Evolutionary conservation across 64 coral and sea anemone genomes (phyloP), one percentile per base, ranked within the genome.

Genomic region (Actinia equina): DNA sequence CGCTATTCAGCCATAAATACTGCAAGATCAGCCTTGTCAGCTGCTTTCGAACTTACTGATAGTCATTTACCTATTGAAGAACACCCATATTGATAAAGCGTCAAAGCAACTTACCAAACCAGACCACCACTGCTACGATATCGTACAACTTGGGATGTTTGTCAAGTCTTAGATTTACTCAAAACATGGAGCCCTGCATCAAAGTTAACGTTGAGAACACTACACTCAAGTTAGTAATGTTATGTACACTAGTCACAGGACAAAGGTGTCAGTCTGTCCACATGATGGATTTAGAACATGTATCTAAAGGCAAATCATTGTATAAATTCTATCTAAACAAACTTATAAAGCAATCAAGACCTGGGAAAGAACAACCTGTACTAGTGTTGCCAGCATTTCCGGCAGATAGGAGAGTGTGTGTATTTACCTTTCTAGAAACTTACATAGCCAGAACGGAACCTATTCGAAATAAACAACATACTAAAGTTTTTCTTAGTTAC

Each of bases 251-350:
- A 55, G 88, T 89, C 25, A 89, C 44, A 82, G 86, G 80, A 46
- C 78, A 93, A 74, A 69, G 91, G 84, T 71, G 91, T n/a, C 91
- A 93, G n/a, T 88, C 91, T 55, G 80, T 93, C 20, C 86, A 93
- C 86, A 82, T 88, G 62, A 82, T 93, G 64, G 67, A 88, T 44
- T 22, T 88, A 19, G 44, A 84, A 77, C 22, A 88, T 81, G 70
- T 93, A 51, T 26, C 57, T 3, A 70, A 87, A 88, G 77, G 86
- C 6, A 71, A 86, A 26, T 80, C 85, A 12, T 65, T 54, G 44
- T 93, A 87, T 44, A 83, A 70, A 65, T 88, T 91, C 69, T 16
- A 56, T 27, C 45, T 91, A 80, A 30, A 79, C 43, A 58, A 81
- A 82, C 57, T 86, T 69, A 74, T 91, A 20, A 91, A 91, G 86